phyloP scores from a whole-genome alignment of 2,888 invertebrate genomes.

The Patella caerulea region DNA sequence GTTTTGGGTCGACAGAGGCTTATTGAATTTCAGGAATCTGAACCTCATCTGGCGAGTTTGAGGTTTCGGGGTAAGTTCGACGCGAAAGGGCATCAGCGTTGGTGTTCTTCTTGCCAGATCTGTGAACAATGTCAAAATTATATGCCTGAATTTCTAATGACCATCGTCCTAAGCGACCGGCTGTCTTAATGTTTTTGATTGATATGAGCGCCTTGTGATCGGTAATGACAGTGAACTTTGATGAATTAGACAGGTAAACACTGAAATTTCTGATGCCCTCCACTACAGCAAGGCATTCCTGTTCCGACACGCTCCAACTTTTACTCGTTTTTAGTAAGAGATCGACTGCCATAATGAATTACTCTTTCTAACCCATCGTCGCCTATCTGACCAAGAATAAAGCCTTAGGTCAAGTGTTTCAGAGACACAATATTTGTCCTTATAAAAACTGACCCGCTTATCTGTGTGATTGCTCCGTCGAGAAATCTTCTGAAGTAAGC shows the following conservation, averaged over 20 bases:
- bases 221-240: constrained; percentile 27
- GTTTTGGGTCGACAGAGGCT: not conserved
- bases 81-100: not conserved
- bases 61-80: not conserved
- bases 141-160: constrained; percentile 30
- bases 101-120: not conserved
- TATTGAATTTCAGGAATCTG: not conserved
- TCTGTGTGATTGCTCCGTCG: no score
- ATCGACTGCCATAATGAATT: constrained; percentile 27
- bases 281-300: constrained; percentile 32
- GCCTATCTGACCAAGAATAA: constrained; percentile 24
- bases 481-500: no score
- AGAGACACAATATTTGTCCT: no score
- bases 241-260: constrained; percentile 25
- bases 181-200: no score
- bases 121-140: not conserved
- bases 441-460: no score
- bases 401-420: no score
- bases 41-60: not conserved
- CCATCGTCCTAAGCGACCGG: constrained; percentile 32
- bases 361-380: constrained; percentile 18
- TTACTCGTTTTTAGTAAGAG: constrained; percentile 16
- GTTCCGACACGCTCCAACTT: constrained; percentile 24
- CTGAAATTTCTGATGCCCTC: constrained; percentile 28
- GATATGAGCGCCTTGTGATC: no score